These are phyloP conservation scores for Actinernus sp. DNA, from an alignment of 92 coral and sea anemone species.

Conservation along the genomic window DNA sequence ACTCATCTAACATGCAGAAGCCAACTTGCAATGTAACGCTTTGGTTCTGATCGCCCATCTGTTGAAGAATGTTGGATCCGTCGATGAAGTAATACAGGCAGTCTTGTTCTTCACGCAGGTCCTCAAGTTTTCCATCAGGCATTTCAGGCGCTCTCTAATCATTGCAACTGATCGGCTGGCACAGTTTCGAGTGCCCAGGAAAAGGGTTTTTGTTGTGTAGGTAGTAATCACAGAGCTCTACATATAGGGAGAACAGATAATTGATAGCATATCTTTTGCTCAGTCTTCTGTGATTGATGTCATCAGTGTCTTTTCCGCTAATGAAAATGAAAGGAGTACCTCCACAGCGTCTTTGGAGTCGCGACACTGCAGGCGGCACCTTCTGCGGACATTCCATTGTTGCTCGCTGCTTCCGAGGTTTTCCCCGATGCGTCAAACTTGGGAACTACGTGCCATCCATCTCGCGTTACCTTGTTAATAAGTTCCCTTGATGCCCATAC, in stretches of 20 bases:
- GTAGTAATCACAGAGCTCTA: conserved; percentile 60
- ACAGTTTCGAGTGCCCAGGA: conserved; percentile 65
- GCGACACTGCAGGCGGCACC: conserved; percentile 8
- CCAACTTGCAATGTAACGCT: conserved; percentile 31
- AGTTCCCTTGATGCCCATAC: conserved; percentile 61
- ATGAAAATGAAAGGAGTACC: conserved; percentile 68
- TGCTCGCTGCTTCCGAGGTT: not conserved
- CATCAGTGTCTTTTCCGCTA: conserved; percentile 61
- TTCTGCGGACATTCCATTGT: conserved; percentile 10
- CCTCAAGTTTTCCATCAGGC: conserved; percentile 56
- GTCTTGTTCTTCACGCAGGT: conserved; percentile 43
- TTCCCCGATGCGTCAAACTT: conserved; percentile 50
- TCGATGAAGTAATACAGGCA: conserved; percentile 49
- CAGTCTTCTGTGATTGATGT: conserved; percentile 60
- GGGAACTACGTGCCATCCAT: conserved; percentile 71
- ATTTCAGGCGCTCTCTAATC: conserved; percentile 56
- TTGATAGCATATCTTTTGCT: conserved; percentile 63
- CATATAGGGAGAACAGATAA: conserved; percentile 45
- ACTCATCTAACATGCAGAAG: conserved; percentile 41
- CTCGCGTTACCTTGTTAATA: conserved; percentile 38
- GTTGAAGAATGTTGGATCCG: conserved; percentile 51
- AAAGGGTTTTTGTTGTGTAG: conserved; percentile 59
- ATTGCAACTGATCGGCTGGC: conserved; percentile 42
- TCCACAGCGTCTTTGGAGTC: conserved; percentile 49
- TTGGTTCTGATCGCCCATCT: conserved; percentile 51